These are phyloP conservation scores for Carollia perspicillata DNA, from an alignment of 2,113 vertebrate species.

Conservation along the genomic window DNA sequence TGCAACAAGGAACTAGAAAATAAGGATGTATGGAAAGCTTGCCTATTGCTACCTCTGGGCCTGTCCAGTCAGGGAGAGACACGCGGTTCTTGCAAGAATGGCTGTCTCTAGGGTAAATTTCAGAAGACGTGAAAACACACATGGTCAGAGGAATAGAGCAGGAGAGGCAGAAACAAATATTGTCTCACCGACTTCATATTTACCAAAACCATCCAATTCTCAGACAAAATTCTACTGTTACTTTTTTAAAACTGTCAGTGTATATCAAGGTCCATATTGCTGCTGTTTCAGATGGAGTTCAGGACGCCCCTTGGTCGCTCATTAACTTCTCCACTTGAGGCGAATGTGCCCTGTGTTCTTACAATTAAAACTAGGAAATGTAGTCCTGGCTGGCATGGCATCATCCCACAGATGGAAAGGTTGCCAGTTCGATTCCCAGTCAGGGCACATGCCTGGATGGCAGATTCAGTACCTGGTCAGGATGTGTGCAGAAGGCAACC, in stretches of 20 bases:
- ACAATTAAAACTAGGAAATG: background rate
- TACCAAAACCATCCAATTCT: background rate
- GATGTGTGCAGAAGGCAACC: no score
- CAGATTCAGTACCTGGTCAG: no score
- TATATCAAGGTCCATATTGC: background rate
- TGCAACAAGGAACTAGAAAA: constrained; percentile 29
- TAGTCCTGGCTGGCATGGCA: background rate
- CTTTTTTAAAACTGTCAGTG: background rate
- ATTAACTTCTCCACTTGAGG: background rate
- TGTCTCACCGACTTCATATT: background rate
- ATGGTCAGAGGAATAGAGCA: background rate
- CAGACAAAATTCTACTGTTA: background rate
- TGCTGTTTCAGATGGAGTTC: background rate
- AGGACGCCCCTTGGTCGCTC: background rate
- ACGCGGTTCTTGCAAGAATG: background rate
- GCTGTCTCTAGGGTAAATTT: background rate
- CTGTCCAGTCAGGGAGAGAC: background rate
- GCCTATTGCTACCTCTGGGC: background rate
- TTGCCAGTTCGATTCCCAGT: no score
- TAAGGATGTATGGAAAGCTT: background rate
- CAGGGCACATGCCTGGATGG: no score
- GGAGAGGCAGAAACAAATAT: background rate
- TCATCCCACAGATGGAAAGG: no score
- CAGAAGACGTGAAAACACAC: background rate
- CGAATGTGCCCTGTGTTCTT: background rate